Percentiles rank a stretch among this genome's conserved stretches.
Conservation (phyloP, 2,888 invertebrate genomes). For the Stictocephala bisonia region DNA sequence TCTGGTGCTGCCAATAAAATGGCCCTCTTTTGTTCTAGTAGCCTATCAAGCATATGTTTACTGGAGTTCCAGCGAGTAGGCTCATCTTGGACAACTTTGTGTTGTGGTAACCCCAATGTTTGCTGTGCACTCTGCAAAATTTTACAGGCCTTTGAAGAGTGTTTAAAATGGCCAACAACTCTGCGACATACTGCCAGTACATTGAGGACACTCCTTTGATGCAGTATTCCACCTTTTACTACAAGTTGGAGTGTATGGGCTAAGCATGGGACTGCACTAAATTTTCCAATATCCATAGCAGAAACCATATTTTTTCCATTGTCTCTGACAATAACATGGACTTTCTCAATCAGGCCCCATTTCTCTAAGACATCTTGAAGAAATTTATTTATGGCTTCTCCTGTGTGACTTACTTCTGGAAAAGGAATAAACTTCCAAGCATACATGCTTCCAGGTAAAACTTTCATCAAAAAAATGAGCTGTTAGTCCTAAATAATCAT, state of each 20-base stretch:
- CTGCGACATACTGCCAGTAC: neutral
- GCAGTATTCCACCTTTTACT: constrained; percentile 9
- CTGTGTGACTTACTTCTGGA: constrained; percentile 14
- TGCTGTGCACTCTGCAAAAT: neutral
- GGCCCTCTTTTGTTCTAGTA: neutral
- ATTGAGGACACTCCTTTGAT: neutral
- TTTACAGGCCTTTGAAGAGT: neutral
- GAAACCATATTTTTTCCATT: constrained; percentile 14
- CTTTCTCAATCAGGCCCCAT: neutral
- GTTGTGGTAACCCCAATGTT: neutral
- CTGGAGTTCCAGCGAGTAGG: neutral
- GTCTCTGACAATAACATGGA: constrained; percentile 5
- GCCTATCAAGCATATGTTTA: neutral
- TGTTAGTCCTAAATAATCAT: constrained; percentile 13
- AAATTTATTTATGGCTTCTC: neutral
- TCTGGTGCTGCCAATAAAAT: constrained; percentile 11
- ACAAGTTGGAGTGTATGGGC: constrained; percentile 11
- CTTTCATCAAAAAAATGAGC: neutral
- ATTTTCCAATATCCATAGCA: constrained; percentile 1
- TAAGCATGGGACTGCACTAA: constrained; percentile 4
- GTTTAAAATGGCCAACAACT: constrained; percentile 22
- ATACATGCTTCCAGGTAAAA: constrained; percentile 26
- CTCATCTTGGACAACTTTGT: constrained; percentile 24
- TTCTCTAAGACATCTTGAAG: neutral
- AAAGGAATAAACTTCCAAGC: constrained; percentile 19